Base-by-base conservation (phyloP, 1,140 invertebrate species). In the Doryteuthis pealeii region DNA sequence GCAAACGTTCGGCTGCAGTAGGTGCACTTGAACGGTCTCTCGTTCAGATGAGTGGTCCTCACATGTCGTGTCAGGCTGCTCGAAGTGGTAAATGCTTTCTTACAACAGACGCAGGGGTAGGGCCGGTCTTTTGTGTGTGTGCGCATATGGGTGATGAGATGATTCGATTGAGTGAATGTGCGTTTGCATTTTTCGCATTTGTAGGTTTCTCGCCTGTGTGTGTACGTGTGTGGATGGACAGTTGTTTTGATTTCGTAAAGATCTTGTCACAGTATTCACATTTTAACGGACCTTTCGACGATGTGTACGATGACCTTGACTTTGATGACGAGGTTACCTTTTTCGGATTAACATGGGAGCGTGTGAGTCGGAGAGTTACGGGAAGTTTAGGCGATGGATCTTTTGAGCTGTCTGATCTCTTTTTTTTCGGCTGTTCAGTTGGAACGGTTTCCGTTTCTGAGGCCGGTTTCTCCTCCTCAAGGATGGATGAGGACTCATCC, bases 1-100 rank as follows among this genome's bases (percentile, higher is more conserved):
- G 66, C 30, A 84, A 96, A 96, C 79, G 92, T 92, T 22, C 94
- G 90, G 77, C 92, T 92, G 88, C 94, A 96, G 0, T 94, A 93
- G 0, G 93, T 92, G 83, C 94, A 96, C 81, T 72, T 73, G 33
- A 68, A 76, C 8, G 74, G 74, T 68, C 71, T 30, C 43, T 76
- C 62, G 28, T 74, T 71, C 31, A 71, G 69, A 33, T 78, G 76
- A 22, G 33, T 67, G n/a, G 71, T 79, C 28, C 82, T 62, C 74
- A 79, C 78, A 73, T 89, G 88, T 12, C 76, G 77, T 65, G 62
- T 72, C 35, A 74, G 65, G 45, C 71, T 65, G 54, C 70, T 62
- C 30, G 54, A 71, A 12, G 65, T 58, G 32, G 70, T 66, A 30
- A 77, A 77, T 18, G 58, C 45, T 31, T 62, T n/a, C 2, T 69